Evolutionary conservation across 1,140 invertebrate species (phyloP), one percentile per base, ranked within the genome.

Genomic region (Macrostomum lignano): DNA sequence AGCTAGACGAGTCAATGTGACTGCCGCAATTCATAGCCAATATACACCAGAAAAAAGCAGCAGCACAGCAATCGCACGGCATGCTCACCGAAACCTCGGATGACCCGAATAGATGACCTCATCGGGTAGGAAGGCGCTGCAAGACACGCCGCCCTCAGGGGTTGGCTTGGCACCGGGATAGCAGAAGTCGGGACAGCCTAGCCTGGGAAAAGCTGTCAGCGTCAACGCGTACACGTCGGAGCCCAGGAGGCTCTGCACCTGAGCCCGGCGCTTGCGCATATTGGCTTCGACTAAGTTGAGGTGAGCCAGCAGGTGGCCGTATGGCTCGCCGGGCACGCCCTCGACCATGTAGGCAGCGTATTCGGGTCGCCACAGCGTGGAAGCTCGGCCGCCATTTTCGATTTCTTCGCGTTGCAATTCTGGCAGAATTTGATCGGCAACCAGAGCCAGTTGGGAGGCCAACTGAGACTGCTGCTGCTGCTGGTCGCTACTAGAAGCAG

Each of bases 301-400:
- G 61, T 93, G 78, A 4, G 78, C 77, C 42, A 93, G 61, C 9
- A 86, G 60, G 2, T 79, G 44, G 9, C 58, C 58, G 39, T 65
- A 67, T 1, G 88, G 88, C 47, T 76, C 72, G 7, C 88, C 88
- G 11, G 91, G 91, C 2, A 86, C 96, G n/a, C 88, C 88, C 63
- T 98, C 91, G 29, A 98, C 67, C 86, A 96, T 94, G 47, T 96
- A 98, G 29, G 75, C 71, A 17, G 76, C 86, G 65, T 88, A 98
- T 61, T 98, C 88, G 11, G 86, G 88, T 31, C 79, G 66, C 88
- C 88, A 98, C 2, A 42, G 39, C 10, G 21, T 33, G n/a, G n/a
- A n/a, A n/a, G n/a, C n/a, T n/a, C n/a, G n/a, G n/a, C n/a, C n/a
- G n/a, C n/a, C n/a, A n/a, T n/a, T n/a, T n/a, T n/a, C n/a, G n/a